Evolutionary conservation across 2,888 invertebrate species (phyloP).

Genomic region (Caenorhabditis sp.): DNA sequence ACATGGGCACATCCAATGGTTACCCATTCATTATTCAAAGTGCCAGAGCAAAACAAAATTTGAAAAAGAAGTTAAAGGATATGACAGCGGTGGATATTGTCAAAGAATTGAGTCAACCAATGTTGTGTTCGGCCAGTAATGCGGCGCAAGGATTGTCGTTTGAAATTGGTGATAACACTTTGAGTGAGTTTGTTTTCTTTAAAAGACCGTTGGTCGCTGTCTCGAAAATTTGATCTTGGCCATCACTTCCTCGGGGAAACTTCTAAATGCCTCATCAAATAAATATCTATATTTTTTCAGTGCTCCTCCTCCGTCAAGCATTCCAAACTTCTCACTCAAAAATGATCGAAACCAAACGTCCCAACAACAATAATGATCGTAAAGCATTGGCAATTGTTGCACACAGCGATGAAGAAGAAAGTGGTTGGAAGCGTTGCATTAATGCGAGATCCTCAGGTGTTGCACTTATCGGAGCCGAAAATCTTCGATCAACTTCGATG

Average conservation of each 20-base stretch:
- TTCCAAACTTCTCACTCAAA: slow-evolving; percentile 23
- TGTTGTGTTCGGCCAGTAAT: slow-evolving; percentile 21
- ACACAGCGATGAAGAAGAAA: not conserved
- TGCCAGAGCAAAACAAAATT: slow-evolving; percentile 25
- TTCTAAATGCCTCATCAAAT: too few relatives aligned
- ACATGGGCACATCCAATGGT: slow-evolving; percentile 30
- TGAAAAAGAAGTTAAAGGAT: slow-evolving; percentile 24
- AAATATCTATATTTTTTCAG: slow-evolving; percentile 11
- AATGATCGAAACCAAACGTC: slow-evolving; percentile 25
- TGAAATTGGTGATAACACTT: slow-evolving; percentile 19
- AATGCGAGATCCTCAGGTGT: not conserved
- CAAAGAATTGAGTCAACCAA: slow-evolving; percentile 7
- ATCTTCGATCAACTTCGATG: slow-evolving; percentile 23
- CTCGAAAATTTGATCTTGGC: too few relatives aligned
- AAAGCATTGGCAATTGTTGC: not conserved
- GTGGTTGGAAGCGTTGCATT: not conserved
- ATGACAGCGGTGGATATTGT: slow-evolving; percentile 4
- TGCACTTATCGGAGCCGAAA: slow-evolving; percentile 18
- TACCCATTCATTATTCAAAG: slow-evolving; percentile 40
- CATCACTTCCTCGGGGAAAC: too few relatives aligned
- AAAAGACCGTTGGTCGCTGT: too few relatives aligned
- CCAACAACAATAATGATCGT: not conserved
- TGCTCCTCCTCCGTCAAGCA: slow-evolving; percentile 14
- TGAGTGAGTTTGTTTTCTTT: slow-evolving; percentile 28
- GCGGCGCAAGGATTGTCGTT: slow-evolving; percentile 14